phyloP scores from a whole-genome alignment of 2,888 invertebrate species.

The Pammene aurita region DNA sequence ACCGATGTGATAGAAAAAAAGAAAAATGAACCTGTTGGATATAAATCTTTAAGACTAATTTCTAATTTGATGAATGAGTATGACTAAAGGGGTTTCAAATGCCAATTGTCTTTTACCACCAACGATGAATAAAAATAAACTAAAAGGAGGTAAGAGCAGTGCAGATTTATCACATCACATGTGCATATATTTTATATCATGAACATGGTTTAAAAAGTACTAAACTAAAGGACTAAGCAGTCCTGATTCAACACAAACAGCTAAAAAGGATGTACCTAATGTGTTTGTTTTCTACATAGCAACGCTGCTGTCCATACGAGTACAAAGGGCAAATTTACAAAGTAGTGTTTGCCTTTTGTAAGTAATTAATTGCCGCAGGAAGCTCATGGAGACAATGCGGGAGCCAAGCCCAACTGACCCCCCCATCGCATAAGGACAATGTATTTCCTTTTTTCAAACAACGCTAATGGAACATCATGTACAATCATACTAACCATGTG shows the following conservation, averaged over 20 bases:
- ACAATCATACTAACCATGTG: not conserved
- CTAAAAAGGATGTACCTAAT: not conserved
- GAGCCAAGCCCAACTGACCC: slow-evolving; percentile 56
- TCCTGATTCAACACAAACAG: too few species aligned
- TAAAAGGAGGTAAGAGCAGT: not conserved
- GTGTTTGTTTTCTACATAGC: not conserved
- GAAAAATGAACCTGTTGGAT: too few species aligned
- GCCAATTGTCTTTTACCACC: too few species aligned
- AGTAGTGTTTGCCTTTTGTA: slow-evolving; percentile 44
- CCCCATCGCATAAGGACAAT: slow-evolving; percentile 25
- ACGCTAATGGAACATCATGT: slow-evolving; percentile 12
- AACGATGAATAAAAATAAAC: not conserved
- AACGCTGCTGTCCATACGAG: not conserved
- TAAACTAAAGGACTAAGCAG: too few species aligned
- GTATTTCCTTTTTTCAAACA: slow-evolving; percentile 27
- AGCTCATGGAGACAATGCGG: slow-evolving; percentile 49
- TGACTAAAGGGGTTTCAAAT: too few species aligned
- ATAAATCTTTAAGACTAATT: too few species aligned
- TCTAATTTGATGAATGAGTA: too few species aligned
- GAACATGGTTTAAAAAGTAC: too few species aligned
- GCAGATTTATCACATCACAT: not conserved
- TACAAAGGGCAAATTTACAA: slow-evolving; percentile 11
- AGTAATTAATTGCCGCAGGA: slow-evolving; percentile 49
- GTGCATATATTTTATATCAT: too few species aligned
- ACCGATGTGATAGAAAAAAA: too few species aligned